Evolutionary conservation across 1,140 invertebrate genomes (phyloP), one percentile per base, ranked within the genome.

Genomic region (Hesperophylax magnus): DNA sequence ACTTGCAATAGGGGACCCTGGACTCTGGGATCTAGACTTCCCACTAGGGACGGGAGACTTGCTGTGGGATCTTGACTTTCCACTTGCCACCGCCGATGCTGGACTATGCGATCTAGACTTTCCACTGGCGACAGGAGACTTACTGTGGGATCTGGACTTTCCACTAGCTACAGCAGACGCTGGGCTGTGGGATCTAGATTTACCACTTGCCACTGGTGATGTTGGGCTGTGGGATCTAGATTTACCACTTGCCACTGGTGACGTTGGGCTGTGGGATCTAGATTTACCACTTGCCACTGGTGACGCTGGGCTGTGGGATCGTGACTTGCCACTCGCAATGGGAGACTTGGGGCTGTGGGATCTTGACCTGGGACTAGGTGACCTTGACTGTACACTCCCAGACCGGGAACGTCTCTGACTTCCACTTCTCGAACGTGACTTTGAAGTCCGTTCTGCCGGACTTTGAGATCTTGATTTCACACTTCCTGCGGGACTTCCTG

Each of bases 131-230:
- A 91, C 11, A 86, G 85, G n/a, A 83, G 84, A n/a, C 72, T 79
- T 61, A 81, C 74, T 24, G 72, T 86, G 78, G 14, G 87, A 84
- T 67, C 86, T 83, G 3, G 86, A 87, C 83, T 87, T 87, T 0
- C 86, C 86, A 53, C 85, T 79, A 9, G 20, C 31, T 4, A 56
- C 61, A 39, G 79, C 76, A 81, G 85, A 2, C 84, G 82, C 56
- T n/a, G n/a, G n/a, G 84, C 85, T 91, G 75, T 91, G 91, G 4
- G 91, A 92, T 75, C 91, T 86, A 78, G 90, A 92, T 34, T 91
- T 86, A 72, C 87, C 86, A 9, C 86, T 86, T 0, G 54, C 85
- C 67, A 52, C 56, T 6, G 75, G 60, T 47, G 78, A 79, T 0
- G 84, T 86, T 86, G 88, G 88, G 84, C 85, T 91, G 75, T 91